Base-by-base conservation (phyloP, 2,888 invertebrate genomes). In the Agrochola macilenta region DNA sequence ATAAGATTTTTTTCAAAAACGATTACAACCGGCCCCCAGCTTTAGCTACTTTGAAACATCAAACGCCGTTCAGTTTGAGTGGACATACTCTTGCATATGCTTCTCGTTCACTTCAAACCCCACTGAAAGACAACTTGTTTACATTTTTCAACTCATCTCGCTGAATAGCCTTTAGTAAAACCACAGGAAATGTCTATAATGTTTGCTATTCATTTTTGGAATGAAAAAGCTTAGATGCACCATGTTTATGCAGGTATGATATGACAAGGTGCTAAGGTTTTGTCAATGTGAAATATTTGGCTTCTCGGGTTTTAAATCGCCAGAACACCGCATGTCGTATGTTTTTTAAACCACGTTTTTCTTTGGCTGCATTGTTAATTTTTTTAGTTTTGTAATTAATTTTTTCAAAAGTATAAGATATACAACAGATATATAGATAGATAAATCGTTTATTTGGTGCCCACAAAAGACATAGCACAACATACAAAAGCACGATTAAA, bases 141-240 rank as follows among this genome's bases (percentile, higher is more conserved):
- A 84, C 87, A 84, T 84, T 87, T 84, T 84, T 84, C 71, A 79
- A 84, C 74, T 75, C 85, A 79, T 84, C 85, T 87, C 65, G 49
- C 65, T 84, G 85, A 84, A 84, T 84, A 74, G 87, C 74, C 87
- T 87, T 72, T 75, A 72, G 65, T 69, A 58, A 72, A 74, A 72
- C 72, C 66, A 52, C 60, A 74, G 64, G 60, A 54, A 83, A 87
- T 58, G 60, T 87, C 69, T 68, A 74, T 74, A 52, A 70, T 74
- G 87, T 86, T 82, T 82, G 86, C 83, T 86, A 64, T 83, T 77
- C 70, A 77, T 82, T 77, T 63, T 75, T 84, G 52, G 26, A 52
- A 69, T 79, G 57, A 63, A 79, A 79, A 79, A 64, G 63, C 69
- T 69, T 61, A 78, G 61, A 61, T 35, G 17, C 17, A 30, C 12